Conservation (phyloP, 1,140 invertebrate species). For the Dendroctonus valens region DNA sequence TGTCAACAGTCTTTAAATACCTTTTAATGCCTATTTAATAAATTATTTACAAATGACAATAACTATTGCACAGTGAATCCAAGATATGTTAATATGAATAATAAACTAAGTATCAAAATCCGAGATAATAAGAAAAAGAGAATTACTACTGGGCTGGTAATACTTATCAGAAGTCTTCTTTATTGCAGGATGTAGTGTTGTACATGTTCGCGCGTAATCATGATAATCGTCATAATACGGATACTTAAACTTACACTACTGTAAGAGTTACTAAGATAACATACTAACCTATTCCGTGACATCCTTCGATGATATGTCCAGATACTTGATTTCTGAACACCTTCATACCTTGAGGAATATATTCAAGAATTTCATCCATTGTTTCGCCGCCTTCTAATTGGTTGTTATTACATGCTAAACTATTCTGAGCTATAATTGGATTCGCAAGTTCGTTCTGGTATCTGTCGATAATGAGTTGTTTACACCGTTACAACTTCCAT, state of each 20-base stretch:
- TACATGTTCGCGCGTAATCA: too few species aligned
- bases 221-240: too few species aligned
- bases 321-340: slow-evolving; percentile 65
- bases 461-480: not conserved
- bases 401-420: not conserved
- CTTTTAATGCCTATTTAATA: too few species aligned
- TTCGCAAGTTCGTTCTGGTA: not conserved
- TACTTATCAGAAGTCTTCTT: too few species aligned
- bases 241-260: too few species aligned
- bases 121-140: not conserved
- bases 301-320: slow-evolving; percentile 57
- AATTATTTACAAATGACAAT: too few species aligned
- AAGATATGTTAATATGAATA: too few species aligned
- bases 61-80: too few species aligned
- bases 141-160: too few species aligned
- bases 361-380: slow-evolving; percentile 17
- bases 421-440: slow-evolving; percentile 4
- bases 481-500: not conserved
- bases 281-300: slow-evolving; percentile 23
- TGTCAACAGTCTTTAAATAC: too few species aligned
- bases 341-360: slow-evolving; percentile 40
- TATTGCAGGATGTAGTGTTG: too few species aligned
- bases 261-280: slow-evolving; percentile 1
- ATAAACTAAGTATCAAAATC: too few species aligned
- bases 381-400: slow-evolving; percentile 22